Conservation (phyloP, 2,113 vertebrate genomes). For the Merops nubicus region DNA sequence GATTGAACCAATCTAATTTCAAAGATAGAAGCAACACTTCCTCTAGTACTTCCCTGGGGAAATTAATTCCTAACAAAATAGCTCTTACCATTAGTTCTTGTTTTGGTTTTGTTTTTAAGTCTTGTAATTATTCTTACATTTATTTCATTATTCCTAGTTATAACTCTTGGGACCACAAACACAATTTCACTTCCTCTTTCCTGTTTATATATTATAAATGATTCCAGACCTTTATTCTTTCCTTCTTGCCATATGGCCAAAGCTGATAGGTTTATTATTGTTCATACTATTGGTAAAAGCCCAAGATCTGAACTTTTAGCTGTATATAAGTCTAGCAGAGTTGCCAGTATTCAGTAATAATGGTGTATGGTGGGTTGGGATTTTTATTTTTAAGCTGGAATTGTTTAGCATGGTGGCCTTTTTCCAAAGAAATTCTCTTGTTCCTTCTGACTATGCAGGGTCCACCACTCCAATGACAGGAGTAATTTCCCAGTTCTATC, state of each 20-base stretch:
- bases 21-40: neutral
- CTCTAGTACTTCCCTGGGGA: neutral
- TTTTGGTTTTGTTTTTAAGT: neutral
- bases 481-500: neutral
- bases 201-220: neutral
- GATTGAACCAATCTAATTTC: neutral
- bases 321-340: neutral
- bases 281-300: neutral
- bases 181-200: conserved; percentile 30
- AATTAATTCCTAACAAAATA: neutral
- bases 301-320: neutral
- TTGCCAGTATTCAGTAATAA: neutral
- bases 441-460: neutral
- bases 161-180: neutral
- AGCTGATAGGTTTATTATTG: neutral
- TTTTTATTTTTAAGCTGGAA: neutral
- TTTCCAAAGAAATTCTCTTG: neutral
- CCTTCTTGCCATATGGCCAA: neutral
- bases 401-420: neutral
- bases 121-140: neutral
- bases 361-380: neutral
- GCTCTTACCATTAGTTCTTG: neutral
- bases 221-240: neutral
- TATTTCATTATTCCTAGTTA: neutral
- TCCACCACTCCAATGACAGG: neutral